Conservation (phyloP, 1,140 invertebrate species). For the Drosophila nannoptera region DNA sequence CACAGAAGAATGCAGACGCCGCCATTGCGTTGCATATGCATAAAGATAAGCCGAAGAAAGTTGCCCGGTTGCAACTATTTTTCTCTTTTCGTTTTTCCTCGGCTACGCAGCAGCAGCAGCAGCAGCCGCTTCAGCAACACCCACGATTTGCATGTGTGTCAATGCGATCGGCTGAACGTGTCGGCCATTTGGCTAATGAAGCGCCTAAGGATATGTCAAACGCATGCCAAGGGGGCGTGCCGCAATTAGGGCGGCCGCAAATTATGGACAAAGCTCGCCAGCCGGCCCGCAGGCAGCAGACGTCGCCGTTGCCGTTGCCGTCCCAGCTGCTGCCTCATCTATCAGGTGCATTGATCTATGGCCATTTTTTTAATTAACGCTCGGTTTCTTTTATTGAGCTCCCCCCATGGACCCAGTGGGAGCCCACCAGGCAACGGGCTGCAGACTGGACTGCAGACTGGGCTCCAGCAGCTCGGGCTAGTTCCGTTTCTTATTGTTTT, state of each 20-base stretch:
- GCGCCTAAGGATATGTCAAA: slow-evolving; percentile 68
- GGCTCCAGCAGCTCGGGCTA: background rate
- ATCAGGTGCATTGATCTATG: slow-evolving; percentile 78
- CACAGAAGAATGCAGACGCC: slow-evolving; percentile 69
- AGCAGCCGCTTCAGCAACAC: slow-evolving; percentile 34
- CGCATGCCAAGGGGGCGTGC: background rate
- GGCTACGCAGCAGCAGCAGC: slow-evolving; percentile 54
- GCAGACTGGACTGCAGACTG: background rate
- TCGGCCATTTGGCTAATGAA: slow-evolving; percentile 56
- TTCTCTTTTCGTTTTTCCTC: background rate
- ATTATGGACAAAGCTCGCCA: slow-evolving; percentile 24
- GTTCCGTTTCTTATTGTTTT: slow-evolving; percentile 26
- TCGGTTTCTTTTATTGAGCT: slow-evolving; percentile 71
- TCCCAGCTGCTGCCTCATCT: slow-evolving; percentile 22
- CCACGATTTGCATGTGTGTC: slow-evolving; percentile 53
- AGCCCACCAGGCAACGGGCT: background rate
- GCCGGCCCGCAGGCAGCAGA: slow-evolving; percentile 18
- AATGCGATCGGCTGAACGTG: slow-evolving; percentile 32
- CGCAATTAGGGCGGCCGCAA: slow-evolving; percentile 23
- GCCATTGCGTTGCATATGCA: slow-evolving; percentile 69
- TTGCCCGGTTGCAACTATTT: slow-evolving; percentile 39
- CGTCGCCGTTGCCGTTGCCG: background rate
- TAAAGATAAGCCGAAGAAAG: slow-evolving; percentile 71
- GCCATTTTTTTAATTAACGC: slow-evolving; percentile 77
- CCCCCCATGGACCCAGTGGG: slow-evolving; percentile 6